Evolutionary conservation across 2,888 invertebrate genomes (phyloP).

Genomic region (Chrysolina oricalcia): DNA sequence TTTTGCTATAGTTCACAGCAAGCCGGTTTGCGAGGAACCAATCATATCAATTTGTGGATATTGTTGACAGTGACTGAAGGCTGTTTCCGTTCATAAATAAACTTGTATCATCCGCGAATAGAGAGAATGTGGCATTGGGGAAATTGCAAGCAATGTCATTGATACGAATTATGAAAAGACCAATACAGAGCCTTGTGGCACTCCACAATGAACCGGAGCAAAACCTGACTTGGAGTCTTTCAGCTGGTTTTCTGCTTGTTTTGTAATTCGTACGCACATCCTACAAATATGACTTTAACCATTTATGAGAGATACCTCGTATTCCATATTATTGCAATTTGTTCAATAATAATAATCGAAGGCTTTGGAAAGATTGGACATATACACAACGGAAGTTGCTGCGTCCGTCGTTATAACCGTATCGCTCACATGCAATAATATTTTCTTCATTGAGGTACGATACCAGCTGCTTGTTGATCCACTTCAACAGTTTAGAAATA

Average conservation of each 20-base stretch:
- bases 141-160: slow-evolving; percentile 18
- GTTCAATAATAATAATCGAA: too few species aligned
- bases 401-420: too few species aligned
- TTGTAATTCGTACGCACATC: slow-evolving; percentile 1
- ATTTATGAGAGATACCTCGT: not conserved
- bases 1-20: too few species aligned
- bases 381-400: too few species aligned
- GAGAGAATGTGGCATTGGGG: slow-evolving; percentile 10
- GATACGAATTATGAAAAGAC: not conserved
- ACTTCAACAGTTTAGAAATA: not conserved
- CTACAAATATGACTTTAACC: not conserved
- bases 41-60: slow-evolving; percentile 21
- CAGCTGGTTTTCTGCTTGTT: slow-evolving; percentile 16
- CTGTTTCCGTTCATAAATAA: too few species aligned
- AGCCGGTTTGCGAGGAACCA: too few species aligned
- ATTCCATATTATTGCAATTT: too few species aligned
- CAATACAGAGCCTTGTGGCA: slow-evolving; percentile 23
- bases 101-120: too few species aligned
- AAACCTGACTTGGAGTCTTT: not conserved
- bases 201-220: slow-evolving; percentile 19
- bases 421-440: not conserved
- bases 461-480: not conserved
- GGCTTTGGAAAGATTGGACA: too few species aligned
- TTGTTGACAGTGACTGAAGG: slow-evolving; percentile 13
- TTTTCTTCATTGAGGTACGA: not conserved